These are phyloP conservation scores for Hippocampus guttulatus DNA, from an alignment of 2,113 vertebrate species.

Conservation along the genomic window DNA sequence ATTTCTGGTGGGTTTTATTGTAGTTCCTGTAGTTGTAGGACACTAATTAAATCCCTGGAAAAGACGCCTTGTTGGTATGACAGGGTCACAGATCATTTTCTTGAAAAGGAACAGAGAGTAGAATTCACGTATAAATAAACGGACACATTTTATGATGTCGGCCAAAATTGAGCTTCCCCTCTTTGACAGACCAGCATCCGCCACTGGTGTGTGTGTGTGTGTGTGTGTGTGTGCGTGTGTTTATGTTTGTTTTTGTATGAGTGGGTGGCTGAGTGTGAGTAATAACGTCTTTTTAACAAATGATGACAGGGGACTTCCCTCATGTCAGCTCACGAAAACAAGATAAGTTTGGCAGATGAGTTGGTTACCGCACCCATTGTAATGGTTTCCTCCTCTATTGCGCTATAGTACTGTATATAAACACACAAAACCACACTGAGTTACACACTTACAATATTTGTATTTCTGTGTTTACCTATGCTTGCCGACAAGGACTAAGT, in stretches of 20 bases:
- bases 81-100: no score
- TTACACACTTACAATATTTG: neutral
- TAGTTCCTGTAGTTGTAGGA: no score
- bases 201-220: no score
- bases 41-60: no score
- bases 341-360: constrained; percentile 31
- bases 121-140: no score
- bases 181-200: no score
- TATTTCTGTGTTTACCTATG: neutral
- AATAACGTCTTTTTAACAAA: constrained; percentile 11
- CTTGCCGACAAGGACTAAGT: neutral
- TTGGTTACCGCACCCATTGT: neutral
- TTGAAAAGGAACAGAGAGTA: no score
- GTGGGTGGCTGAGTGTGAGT: neutral
- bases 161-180: no score
- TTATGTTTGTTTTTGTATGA: neutral
- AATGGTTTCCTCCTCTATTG: constrained; percentile 15
- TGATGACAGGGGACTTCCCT: constrained; percentile 20
- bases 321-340: constrained; percentile 8
- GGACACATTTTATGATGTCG: no score
- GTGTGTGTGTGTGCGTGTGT: no score
- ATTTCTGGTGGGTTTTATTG: no score
- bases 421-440: neutral
- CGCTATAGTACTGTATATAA: neutral
- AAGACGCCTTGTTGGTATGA: no score